Percentiles rank a stretch among this genome's conserved stretches.
These are phyloP conservation scores for Tenthredo distinguenda DNA, from an alignment of 2,888 invertebrate species.

Conservation along the genomic window DNA sequence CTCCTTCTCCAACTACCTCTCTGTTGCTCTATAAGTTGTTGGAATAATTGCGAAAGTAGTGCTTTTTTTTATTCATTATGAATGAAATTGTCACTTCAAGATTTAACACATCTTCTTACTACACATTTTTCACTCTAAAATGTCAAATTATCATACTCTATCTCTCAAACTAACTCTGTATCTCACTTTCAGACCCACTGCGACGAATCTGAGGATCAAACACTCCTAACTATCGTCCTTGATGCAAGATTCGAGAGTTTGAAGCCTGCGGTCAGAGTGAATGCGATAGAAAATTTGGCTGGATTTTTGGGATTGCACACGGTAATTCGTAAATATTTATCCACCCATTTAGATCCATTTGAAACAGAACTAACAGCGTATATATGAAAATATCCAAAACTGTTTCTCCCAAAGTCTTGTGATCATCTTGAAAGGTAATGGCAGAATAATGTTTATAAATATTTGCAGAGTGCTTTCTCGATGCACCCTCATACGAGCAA, in stretches of 20 bases:
- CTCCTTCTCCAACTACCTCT: background rate
- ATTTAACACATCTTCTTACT: background rate
- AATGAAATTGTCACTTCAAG: background rate
- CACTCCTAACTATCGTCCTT: constrained; percentile 84
- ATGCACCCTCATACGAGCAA: constrained; percentile 77
- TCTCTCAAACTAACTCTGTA: constrained; percentile 8
- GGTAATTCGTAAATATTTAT: constrained; percentile 78
- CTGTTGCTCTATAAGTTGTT: background rate
- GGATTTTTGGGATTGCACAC: constrained; percentile 85
- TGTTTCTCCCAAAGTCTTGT: no score
- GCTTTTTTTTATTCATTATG: background rate
- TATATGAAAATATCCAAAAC: background rate
- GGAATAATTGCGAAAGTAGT: constrained; percentile 10
- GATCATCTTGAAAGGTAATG: background rate
- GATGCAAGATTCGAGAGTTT: constrained; percentile 84
- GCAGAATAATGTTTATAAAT: constrained; percentile 43
- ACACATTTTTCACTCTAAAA: background rate
- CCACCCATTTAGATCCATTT: background rate
- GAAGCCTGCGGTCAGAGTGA: constrained; percentile 83
- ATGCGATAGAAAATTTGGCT: constrained; percentile 86
- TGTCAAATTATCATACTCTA: background rate
- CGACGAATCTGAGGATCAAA: constrained; percentile 79
- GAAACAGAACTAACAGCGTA: background rate
- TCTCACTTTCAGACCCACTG: constrained; percentile 74
- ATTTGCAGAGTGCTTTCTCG: constrained; percentile 79